These are phyloP conservation scores for Sturmia bella DNA, from an alignment of 2,888 invertebrate species.

Conservation along the genomic window DNA sequence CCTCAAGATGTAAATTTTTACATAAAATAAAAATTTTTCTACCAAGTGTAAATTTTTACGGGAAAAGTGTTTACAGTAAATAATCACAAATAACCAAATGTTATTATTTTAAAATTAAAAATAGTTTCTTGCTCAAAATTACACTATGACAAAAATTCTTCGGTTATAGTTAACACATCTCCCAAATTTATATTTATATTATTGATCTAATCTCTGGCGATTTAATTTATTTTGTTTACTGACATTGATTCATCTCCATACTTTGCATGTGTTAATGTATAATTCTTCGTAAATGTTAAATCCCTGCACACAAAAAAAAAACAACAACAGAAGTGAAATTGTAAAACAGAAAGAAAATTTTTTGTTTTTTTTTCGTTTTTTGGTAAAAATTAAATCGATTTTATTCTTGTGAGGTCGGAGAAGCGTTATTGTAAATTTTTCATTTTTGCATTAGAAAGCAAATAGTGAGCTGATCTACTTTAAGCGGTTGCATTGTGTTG, in stretches of 20 bases:
- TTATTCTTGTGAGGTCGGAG: conserved; percentile 1
- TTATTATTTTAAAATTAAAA: background rate
- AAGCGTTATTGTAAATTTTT: background rate
- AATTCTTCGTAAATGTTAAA: conserved; percentile 28
- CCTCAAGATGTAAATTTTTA: no score
- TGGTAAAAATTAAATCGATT: conserved; percentile 16
- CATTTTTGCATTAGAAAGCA: background rate
- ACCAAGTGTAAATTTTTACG: no score
- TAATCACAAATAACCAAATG: no score
- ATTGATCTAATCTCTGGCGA: background rate
- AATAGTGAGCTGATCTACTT: background rate
- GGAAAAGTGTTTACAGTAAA: no score
- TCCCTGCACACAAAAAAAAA: background rate
- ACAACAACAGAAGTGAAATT: background rate
- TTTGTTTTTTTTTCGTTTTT: background rate
- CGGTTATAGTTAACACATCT: no score
- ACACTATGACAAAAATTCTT: background rate
- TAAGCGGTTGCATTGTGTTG: background rate
- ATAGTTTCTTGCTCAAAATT: background rate
- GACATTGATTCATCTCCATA: background rate
- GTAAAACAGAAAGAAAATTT: no score
- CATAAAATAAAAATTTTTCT: no score
- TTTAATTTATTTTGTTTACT: background rate
- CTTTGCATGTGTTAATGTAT: conserved; percentile 24
- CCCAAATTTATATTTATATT: background rate